Conservation (phyloP, 2,797 vertebrate species). For the Pampus argenteus region DNA sequence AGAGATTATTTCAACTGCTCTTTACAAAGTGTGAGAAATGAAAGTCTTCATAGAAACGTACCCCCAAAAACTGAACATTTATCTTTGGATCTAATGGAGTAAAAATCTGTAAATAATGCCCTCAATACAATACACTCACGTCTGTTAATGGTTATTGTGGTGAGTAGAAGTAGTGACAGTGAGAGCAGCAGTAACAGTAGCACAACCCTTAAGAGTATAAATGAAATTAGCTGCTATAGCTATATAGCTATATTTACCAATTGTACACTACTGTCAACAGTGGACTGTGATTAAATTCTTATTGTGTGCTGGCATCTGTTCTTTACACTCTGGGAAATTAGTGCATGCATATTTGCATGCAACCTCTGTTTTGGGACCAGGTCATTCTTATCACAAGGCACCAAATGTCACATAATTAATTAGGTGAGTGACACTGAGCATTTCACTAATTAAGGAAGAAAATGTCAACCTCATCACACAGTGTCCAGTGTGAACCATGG, state of each 20-base stretch:
- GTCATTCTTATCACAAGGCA: constrained; percentile 41
- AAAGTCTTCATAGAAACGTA: too few species aligned
- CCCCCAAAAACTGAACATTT: too few species aligned
- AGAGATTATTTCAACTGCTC: background rate
- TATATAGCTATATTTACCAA: background rate
- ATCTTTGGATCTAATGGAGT: background rate
- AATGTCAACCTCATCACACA: constrained; percentile 50
- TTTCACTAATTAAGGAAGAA: constrained; percentile 61
- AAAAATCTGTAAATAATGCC: too few species aligned
- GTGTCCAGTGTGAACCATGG: constrained; percentile 33
- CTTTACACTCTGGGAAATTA: constrained; percentile 1
- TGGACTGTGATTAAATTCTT: constrained; percentile 11
- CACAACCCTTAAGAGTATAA: background rate
- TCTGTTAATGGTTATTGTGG: background rate
- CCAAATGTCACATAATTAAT: constrained; percentile 58
- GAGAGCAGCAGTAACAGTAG: too few species aligned
- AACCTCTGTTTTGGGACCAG: constrained; percentile 21
- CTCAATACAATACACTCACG: background rate
- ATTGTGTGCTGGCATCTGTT: background rate
- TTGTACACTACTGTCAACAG: background rate
- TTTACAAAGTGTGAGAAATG: too few species aligned
- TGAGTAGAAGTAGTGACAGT: too few species aligned
- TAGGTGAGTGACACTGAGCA: constrained; percentile 36
- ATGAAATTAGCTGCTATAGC: background rate
- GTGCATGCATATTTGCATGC: background rate